Conservation (phyloP, 2,113 vertebrate genomes). For the Chloebia gouldiae region DNA sequence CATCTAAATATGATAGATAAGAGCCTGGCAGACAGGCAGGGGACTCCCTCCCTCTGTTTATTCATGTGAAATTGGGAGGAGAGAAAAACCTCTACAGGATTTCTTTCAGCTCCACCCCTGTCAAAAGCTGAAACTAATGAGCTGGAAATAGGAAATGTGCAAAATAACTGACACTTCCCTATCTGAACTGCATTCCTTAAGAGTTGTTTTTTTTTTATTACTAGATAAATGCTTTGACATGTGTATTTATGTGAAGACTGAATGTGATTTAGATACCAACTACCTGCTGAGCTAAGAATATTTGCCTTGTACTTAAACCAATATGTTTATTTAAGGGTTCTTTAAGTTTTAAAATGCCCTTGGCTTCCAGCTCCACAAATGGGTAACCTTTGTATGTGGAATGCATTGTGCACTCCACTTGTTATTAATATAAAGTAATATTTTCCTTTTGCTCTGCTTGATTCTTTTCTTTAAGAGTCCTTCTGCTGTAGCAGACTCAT, state of each 20-base stretch:
- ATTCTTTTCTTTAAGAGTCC: neutral
- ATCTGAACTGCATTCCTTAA: constrained; percentile 66
- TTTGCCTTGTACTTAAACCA: constrained; percentile 57
- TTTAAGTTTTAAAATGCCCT: constrained; percentile 49
- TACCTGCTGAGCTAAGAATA: constrained; percentile 68
- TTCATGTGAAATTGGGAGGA: constrained; percentile 64
- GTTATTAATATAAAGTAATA: constrained; percentile 50
- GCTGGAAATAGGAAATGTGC: constrained; percentile 58
- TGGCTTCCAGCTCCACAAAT: constrained; percentile 23
- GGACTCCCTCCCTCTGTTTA: constrained; percentile 66
- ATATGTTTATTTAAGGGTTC: constrained; percentile 57
- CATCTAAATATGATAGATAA: constrained; percentile 70
- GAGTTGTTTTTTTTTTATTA: constrained; percentile 60
- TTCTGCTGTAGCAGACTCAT: neutral
- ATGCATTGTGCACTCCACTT: constrained; percentile 16
- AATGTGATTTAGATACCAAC: constrained; percentile 67
- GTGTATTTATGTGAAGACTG: constrained; percentile 60
- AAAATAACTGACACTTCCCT: constrained; percentile 58
- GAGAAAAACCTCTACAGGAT: constrained; percentile 65
- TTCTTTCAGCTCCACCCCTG: constrained; percentile 67
- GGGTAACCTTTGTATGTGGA: constrained; percentile 19
- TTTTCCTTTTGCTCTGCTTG: constrained; percentile 32
- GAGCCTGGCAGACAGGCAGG: constrained; percentile 56
- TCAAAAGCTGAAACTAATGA: constrained; percentile 66
- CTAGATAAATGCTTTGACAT: constrained; percentile 68